These are phyloP conservation scores for Syrphus vitripennis DNA, from an alignment of 2,888 invertebrate genomes.

Conservation along the genomic window DNA sequence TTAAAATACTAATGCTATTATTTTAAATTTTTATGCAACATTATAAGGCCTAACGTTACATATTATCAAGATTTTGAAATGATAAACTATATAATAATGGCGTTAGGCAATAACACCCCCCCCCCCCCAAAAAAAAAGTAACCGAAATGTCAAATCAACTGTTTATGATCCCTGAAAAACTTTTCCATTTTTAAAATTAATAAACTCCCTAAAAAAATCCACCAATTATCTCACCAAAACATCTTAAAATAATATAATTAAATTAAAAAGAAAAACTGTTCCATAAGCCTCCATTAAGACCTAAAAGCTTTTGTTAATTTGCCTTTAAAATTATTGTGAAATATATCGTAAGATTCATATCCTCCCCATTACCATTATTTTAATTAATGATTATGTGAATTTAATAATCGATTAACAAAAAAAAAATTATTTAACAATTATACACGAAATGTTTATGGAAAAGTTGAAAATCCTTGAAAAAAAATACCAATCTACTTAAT, in stretches of 20 bases:
- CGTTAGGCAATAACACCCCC: too few relatives aligned
- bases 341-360: neutral
- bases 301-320: neutral
- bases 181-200: too few relatives aligned
- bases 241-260: neutral
- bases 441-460: neutral
- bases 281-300: neutral
- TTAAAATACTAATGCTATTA: too few relatives aligned
- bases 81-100: too few relatives aligned
- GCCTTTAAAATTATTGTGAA: neutral
- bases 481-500: slow-evolving; percentile 21
- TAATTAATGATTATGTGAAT: slow-evolving; percentile 2
- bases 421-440: neutral
- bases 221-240: neutral
- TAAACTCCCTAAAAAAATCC: too few relatives aligned
- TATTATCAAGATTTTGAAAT: too few relatives aligned
- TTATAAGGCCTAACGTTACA: too few relatives aligned
- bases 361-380: neutral
- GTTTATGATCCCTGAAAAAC: neutral
- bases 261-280: neutral
- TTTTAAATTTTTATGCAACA: too few relatives aligned
- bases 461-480: slow-evolving; percentile 24
- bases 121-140: too few relatives aligned
- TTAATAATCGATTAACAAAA: neutral
- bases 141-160: too few relatives aligned